A percentile compares a stretch with the other conserved stretches of the same genome.
phyloP scores from a whole-genome alignment of 2,113 vertebrate genomes.

The Siniperca chuatsi region DNA sequence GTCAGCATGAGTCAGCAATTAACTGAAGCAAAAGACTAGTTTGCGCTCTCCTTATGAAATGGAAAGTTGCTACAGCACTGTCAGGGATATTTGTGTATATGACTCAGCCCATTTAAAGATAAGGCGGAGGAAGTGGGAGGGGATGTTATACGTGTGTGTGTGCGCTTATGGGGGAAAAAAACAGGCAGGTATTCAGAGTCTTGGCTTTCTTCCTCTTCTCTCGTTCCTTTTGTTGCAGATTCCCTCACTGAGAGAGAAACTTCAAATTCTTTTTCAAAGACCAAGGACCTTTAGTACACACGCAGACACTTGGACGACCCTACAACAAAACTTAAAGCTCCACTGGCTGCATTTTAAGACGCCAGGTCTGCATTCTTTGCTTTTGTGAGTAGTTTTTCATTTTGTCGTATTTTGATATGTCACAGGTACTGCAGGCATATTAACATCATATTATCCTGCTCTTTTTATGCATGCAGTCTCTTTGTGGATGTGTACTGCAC shows the following conservation, averaged over 20 bases:
- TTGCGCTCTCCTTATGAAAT: background rate
- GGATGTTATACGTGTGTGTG: background rate
- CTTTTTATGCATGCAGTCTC: background rate
- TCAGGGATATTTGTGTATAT: background rate
- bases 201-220: conserved; percentile 63
- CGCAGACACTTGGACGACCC: background rate
- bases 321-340: background rate
- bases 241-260: conserved; percentile 44
- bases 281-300: background rate
- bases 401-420: background rate
- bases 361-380: background rate
- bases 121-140: conserved; percentile 31
- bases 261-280: background rate
- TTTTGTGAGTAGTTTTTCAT: conserved; percentile 46
- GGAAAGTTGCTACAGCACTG: background rate
- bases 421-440: background rate
- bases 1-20: background rate
- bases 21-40: background rate
- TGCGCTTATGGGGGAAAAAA: conserved; percentile 22
- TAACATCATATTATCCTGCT: background rate
- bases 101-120: conserved; percentile 23
- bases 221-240: conserved; percentile 47
- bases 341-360: background rate
- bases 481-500: too few species aligned
- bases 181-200: conserved; percentile 57